A percentile compares a stretch with the other conserved stretches of the same genome.
These are phyloP conservation scores for Bombus waltoni DNA, from an alignment of 1,140 invertebrate species.

Conservation along the genomic window DNA sequence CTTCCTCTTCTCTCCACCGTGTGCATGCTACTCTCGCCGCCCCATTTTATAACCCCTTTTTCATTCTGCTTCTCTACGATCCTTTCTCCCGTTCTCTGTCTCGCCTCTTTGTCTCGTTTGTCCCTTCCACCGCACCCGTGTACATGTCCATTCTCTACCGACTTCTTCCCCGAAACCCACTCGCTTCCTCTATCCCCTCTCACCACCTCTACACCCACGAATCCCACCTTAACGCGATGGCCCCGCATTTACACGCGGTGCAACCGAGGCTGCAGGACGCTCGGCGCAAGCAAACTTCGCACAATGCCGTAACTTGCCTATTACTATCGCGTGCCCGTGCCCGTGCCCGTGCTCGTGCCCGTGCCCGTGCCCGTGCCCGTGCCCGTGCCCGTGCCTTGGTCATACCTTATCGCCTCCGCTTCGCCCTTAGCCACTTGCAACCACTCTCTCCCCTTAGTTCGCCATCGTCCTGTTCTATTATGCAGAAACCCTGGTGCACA, in stretches of 20 bases:
- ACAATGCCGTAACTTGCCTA: slow-evolving; percentile 79
- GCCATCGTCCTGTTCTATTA: slow-evolving; percentile 34
- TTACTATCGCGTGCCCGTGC: slow-evolving; percentile 68
- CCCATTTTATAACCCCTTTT: slow-evolving; percentile 55
- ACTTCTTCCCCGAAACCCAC: not conserved
- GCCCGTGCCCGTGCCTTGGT: slow-evolving; percentile 30
- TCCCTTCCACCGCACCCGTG: not conserved
- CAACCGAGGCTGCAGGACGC: slow-evolving; percentile 1
- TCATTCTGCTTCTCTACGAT: slow-evolving; percentile 22
- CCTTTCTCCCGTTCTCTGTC: not conserved
- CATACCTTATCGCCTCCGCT: slow-evolving; percentile 49
- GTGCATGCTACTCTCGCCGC: slow-evolving; percentile 10
- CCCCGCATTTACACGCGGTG: slow-evolving; percentile 4
- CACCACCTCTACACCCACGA: too few relatives aligned
- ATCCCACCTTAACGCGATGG: not conserved
- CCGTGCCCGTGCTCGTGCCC: not conserved
- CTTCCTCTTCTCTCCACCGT: slow-evolving; percentile 43
- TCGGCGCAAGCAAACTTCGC: slow-evolving; percentile 73
- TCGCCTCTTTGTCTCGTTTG: not conserved
- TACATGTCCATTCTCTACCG: not conserved
- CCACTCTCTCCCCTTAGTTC: not conserved
- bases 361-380: slow-evolving; percentile 9
- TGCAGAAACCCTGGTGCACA: slow-evolving; percentile 40
- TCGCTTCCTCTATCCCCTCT: not conserved
- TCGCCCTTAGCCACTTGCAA: slow-evolving; percentile 38